Base-by-base conservation (phyloP, 2,888 invertebrate genomes). In the Encarsia formosa region DNA sequence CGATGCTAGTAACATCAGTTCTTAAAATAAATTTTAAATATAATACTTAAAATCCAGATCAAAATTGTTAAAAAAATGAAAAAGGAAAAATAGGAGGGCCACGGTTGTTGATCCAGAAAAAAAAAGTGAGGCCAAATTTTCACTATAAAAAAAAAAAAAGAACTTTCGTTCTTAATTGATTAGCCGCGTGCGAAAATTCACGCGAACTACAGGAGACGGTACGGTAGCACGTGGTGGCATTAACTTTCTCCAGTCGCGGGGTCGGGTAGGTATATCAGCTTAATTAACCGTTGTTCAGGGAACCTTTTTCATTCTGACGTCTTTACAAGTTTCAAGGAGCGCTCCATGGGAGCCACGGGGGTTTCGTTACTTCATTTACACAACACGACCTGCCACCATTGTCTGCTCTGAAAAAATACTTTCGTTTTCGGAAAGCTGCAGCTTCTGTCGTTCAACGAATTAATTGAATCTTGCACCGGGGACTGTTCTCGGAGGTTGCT, bases 241-340 rank as follows among this genome's bases (percentile, higher is more conserved):
- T 57, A 58, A 61, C 58, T 62, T 62, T 62, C 62, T 59, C 59
- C 52, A 48, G 35, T 35, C 40, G 50, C 26, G 39, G 24, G 40
- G 42, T 44, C 49, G 46, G 24, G 39, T 22, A 22, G 6, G 51
- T 44, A 41, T 45, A 42, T 42, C 52, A 58, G 59, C 43, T 54
- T 61, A 61, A 61, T 61, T 61, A 61, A 52, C 53, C 55, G 46
- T 38, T 56, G 44, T 54, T 54, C 56, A 51, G 38, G 19, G 40
- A 23, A 38, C 54, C 34, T 53, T 50, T 54, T 49, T 54, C 20
- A 6, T 34, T 44, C 34, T 22, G 26, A 29, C 44, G 13, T 20
- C 39, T 48, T 34, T 47, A 47, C 26, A 26, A 26, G 34, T 8
- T n/a, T n/a, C n/a, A 5, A 34, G 34, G n/a, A 5, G 34, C 16